Evolutionary conservation across 2,113 vertebrate genomes (phyloP).

Genomic region (Entelurus aequoreus): DNA sequence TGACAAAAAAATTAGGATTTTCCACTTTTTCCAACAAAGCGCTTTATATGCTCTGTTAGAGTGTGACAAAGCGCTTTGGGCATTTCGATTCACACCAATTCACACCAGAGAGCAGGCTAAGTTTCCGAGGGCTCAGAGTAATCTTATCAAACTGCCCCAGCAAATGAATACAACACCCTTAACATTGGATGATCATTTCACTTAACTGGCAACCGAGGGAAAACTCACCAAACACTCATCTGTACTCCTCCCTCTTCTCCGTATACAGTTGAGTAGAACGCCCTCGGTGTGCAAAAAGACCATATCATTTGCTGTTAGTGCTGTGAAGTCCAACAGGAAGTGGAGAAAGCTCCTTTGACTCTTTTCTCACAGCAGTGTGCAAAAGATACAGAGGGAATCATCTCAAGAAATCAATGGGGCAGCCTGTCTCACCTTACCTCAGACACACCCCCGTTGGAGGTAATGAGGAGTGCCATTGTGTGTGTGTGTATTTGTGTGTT

Average conservation of each 20-base stretch:
- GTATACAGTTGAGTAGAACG: constrained; percentile 59
- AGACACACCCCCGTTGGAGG: constrained; percentile 21
- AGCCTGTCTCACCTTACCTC: constrained; percentile 32
- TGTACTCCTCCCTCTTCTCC: constrained; percentile 32
- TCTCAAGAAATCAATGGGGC: constrained; percentile 13
- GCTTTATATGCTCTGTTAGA: neutral
- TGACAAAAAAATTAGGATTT: neutral
- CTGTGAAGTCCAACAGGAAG: constrained; percentile 7
- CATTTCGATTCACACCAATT: constrained; percentile 25
- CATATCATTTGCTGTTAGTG: constrained; percentile 42
- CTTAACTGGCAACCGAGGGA: constrained; percentile 13
- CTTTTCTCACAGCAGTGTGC: neutral
- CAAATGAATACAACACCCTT: neutral
- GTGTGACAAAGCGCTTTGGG: neutral
- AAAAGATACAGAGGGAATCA: neutral
- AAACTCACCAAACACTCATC: constrained; percentile 50
- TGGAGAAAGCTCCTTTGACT: neutral
- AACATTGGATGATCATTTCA: neutral
- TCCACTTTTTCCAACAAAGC: neutral
- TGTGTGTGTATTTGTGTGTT: no score
- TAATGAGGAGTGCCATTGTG: constrained; percentile 38
- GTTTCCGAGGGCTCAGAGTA: neutral
- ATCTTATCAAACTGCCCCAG: constrained; percentile 4
- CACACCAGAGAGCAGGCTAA: neutral
- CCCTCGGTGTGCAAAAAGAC: constrained; percentile 52